Conservation (phyloP, 2,888 invertebrate genomes). For the Chaetogeoica ovagalla region DNA sequence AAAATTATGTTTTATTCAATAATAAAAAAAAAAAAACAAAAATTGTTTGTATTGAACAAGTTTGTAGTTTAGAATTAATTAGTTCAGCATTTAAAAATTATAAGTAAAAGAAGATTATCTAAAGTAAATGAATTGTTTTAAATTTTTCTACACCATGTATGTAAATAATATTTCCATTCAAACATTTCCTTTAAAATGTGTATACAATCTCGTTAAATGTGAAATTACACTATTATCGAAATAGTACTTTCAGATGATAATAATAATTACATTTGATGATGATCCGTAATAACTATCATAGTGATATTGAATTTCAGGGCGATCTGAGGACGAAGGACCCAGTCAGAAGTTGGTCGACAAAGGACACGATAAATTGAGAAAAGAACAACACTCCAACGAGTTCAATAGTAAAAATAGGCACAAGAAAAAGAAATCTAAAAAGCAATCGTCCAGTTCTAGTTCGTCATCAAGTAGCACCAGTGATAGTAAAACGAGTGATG, state of each 20-base stretch:
- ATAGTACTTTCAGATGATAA: not conserved
- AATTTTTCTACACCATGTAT: not conserved
- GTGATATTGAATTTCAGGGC: slow-evolving; percentile 25
- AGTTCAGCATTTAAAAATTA: not conserved
- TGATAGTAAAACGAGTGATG: slow-evolving; percentile 22
- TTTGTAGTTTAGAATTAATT: slow-evolving; percentile 40
- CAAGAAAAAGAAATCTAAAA: slow-evolving; percentile 38
- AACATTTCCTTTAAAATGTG: not conserved
- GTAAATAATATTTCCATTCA: not conserved
- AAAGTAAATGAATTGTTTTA: not conserved
- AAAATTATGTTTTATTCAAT: slow-evolving; percentile 38
- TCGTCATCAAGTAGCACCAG: slow-evolving; percentile 21
- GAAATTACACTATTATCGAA: too few species aligned
- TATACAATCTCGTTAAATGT: not conserved
- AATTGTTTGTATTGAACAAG: slow-evolving; percentile 30
- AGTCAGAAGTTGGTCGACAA: not conserved
- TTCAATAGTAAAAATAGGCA: slow-evolving; percentile 20
- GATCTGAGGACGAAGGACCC: not conserved
- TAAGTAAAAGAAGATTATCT: not conserved
- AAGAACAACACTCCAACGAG: slow-evolving; percentile 1
- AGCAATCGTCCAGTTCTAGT: slow-evolving; percentile 32
- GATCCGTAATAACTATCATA: not conserved
- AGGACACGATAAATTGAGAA: slow-evolving; percentile 1
- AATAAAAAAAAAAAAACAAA: slow-evolving; percentile 7
- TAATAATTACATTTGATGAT: not conserved